Evolutionary conservation across 2,888 invertebrate species (phyloP).

Genomic region (Drosophila melanosoma): DNA sequence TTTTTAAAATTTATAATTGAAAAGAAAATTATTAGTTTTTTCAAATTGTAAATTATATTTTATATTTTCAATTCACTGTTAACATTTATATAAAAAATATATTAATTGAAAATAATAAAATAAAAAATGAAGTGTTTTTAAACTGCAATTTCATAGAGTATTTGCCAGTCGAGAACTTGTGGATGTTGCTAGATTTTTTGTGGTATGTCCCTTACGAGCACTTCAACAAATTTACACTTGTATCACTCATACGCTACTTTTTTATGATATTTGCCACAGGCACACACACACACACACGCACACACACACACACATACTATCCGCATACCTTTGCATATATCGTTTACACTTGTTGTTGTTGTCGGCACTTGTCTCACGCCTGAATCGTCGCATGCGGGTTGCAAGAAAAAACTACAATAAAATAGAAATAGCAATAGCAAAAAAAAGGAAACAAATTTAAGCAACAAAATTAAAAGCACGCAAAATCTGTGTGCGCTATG

Average conservation of each 20-base stretch:
- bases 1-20: no score
- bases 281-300: slow-evolving; percentile 8
- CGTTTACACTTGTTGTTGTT: slow-evolving; percentile 36
- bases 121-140: neutral
- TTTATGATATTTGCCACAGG: slow-evolving; percentile 42
- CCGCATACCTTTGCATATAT: slow-evolving; percentile 25
- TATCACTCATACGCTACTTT: slow-evolving; percentile 71
- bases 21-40: neutral
- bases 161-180: slow-evolving; percentile 6
- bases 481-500: slow-evolving; percentile 46
- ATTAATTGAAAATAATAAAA: neutral
- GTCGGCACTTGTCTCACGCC: slow-evolving; percentile 64
- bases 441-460: slow-evolving; percentile 53
- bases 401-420: slow-evolving; percentile 25
- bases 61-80: no score
- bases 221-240: slow-evolving; percentile 78
- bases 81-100: no score
- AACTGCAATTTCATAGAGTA: slow-evolving; percentile 27
- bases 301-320: slow-evolving; percentile 7
- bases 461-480: slow-evolving; percentile 66
- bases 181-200: slow-evolving; percentile 8
- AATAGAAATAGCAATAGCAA: slow-evolving; percentile 9
- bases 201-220: slow-evolving; percentile 57
- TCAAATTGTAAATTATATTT: neutral
- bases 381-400: slow-evolving; percentile 52